A percentile compares a stretch with the other conserved stretches of the same genome.
Conservation (phyloP, 2,797 vertebrate species). For the Premnoplex brunnescens region DNA sequence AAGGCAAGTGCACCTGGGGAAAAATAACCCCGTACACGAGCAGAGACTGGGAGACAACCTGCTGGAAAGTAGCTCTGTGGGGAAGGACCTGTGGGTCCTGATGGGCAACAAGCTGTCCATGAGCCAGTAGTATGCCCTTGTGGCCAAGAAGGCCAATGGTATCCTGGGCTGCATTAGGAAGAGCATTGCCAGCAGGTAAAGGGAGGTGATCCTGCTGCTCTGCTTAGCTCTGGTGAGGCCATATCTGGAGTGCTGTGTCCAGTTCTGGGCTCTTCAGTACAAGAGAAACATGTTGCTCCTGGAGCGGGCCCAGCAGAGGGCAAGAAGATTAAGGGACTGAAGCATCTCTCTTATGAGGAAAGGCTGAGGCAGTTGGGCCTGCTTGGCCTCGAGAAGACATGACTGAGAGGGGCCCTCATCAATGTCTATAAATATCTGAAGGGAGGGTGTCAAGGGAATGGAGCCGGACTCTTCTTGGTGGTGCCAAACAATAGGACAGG, state of each 20-base stretch:
- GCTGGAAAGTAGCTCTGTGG: not conserved
- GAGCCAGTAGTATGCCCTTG: not conserved
- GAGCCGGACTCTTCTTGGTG: not conserved
- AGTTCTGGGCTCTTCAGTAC: no score
- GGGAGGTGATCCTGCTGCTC: not conserved
- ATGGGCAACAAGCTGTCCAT: not conserved
- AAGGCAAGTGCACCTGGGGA: not conserved
- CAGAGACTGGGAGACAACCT: not conserved
- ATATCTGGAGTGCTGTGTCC: not conserved
- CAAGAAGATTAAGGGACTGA: not conserved
- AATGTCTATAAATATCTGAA: not conserved
- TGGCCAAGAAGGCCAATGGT: not conserved
- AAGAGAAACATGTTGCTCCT: not conserved
- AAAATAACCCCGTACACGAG: not conserved
- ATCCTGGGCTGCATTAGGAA: not conserved
- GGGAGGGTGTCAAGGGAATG: not conserved
- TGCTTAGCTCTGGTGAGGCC: not conserved
- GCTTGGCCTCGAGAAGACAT: not conserved
- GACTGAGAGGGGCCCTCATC: not conserved
- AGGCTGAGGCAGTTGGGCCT: not conserved
- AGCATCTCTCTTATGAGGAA: not conserved
- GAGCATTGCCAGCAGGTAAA: not conserved
- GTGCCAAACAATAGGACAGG: not conserved
- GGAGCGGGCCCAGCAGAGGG: not conserved
- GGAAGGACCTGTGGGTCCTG: not conserved